Base-by-base conservation (phyloP, 1,140 invertebrate species). In the Bombus pascuorum region DNA sequence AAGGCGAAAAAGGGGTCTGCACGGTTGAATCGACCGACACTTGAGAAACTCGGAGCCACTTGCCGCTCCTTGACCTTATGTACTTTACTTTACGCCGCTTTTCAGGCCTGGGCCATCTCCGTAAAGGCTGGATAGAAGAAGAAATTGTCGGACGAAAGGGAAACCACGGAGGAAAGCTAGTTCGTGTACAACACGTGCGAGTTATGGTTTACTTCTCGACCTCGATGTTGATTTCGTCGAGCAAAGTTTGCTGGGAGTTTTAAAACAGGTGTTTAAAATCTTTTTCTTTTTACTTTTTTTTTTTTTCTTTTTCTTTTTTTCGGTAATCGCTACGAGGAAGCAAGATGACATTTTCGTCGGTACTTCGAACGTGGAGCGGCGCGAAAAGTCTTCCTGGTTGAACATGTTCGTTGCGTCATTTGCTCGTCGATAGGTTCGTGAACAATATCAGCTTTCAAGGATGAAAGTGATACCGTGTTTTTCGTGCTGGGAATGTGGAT, bases 51-150 rank as follows among this genome's bases (percentile, higher is more conserved):
- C 73, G 42, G 80, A 70, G 73, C 72, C 89, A 91, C 87, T 91
- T 84, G 85, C 83, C 87, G 44, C 25, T 86, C 89, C 90, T 91
- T 91, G 90, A 91, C 87, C 89, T 91, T 91, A 89, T 78, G 82
- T 86, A 86, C 84, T 71, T 85, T 81, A 37, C 79, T 88, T 85
- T 73, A 65, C 77, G 77, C 57, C 81, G 80, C 87, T 87, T 91
- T 83, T 90, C 81, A 88, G 70, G n/a, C 65, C 62, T n/a, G 59
- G 74, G 70, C 77, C 87, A 87, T 81, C 86, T 88, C 12, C 47
- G 32, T 47, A 22, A 10, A 47, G 47, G 25, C 74, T 62, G 59
- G 13, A 47, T 34, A 74, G 62, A 68, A 84, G n/a, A 25, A n/a
- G 71, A 75, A 75, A 74, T 12, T n/a, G 22, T 13, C 13, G 18